Percentiles rank a stretch among this genome's conserved stretches.
Conservation (phyloP, 2,113 vertebrate genomes). For the Poeciliopsis prolifica region DNA sequence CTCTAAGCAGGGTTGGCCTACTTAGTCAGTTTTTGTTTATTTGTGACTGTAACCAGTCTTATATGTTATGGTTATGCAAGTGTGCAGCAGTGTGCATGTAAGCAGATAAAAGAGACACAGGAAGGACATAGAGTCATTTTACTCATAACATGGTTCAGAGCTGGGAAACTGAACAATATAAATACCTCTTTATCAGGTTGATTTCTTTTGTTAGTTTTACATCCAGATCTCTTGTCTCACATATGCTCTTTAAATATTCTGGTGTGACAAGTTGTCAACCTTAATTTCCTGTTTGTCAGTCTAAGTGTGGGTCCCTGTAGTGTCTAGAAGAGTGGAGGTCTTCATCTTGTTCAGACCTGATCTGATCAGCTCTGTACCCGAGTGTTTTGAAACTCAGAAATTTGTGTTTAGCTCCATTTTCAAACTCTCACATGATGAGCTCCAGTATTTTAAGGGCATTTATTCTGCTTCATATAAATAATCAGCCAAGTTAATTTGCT, state of each 20-base stretch:
- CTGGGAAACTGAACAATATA: not conserved
- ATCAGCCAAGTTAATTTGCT: constrained; percentile 97
- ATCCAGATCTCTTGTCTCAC: constrained; percentile 63
- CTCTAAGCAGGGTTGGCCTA: too few relatives aligned
- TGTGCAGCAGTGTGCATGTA: too few relatives aligned
- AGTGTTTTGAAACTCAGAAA: constrained; percentile 78
- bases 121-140: too few relatives aligned
- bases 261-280: constrained; percentile 69
- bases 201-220: constrained; percentile 44
- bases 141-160: not conserved
- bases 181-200: constrained; percentile 9
- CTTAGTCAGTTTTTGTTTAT: too few relatives aligned
- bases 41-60: too few relatives aligned
- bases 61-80: too few relatives aligned
- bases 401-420: constrained; percentile 89
- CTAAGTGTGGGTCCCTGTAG: constrained; percentile 63
- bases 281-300: constrained; percentile 72
- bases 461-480: constrained; percentile 98
- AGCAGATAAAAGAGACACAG: too few relatives aligned
- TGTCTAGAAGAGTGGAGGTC: constrained; percentile 36
- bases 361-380: constrained; percentile 60
- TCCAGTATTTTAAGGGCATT: constrained; percentile 93
- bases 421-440: constrained; percentile 85
- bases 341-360: constrained; percentile 64
- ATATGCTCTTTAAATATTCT: constrained; percentile 66